phyloP scores from a whole-genome alignment of 2,797 vertebrate genomes.

The Eptatretus atami region DNA sequence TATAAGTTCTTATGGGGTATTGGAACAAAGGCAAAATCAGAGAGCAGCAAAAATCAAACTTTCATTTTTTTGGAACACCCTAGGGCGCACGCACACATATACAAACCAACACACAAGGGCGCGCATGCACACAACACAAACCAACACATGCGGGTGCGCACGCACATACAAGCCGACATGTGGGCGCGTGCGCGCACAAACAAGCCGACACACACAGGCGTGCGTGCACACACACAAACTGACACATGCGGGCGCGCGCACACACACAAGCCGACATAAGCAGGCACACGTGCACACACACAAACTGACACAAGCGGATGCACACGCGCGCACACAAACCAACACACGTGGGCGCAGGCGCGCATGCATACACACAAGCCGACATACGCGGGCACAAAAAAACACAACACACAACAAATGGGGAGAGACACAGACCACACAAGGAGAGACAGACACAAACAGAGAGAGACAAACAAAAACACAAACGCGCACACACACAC shows the following conservation, averaged over 20 bases:
- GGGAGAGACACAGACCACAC: neutral
- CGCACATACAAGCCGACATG: neutral
- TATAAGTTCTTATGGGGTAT: too few relatives aligned
- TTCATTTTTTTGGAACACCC: too few relatives aligned
- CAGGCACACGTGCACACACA: neutral
- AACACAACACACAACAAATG: neutral
- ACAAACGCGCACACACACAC: neutral
- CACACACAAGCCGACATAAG: neutral
- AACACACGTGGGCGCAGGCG: neutral
- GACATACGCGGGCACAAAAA: neutral
- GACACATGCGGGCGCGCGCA: neutral
- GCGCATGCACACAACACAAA: neutral
- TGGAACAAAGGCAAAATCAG: too few relatives aligned
- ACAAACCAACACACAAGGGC: neutral
- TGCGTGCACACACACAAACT: neutral
- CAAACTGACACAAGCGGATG: neutral
- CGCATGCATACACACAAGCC: too few relatives aligned
- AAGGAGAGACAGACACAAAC: too few relatives aligned
- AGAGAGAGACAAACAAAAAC: too few relatives aligned
- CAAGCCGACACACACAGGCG: neutral
- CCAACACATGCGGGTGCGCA: neutral
- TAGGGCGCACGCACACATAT: neutral
- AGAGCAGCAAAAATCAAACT: too few relatives aligned
- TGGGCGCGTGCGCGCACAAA: neutral
- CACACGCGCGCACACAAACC: too few relatives aligned